A percentile compares a stretch with the other conserved stretches of the same genome.
Conservation (phyloP, 2,888 invertebrate genomes). For the Chalcosyrphus nemorum region DNA sequence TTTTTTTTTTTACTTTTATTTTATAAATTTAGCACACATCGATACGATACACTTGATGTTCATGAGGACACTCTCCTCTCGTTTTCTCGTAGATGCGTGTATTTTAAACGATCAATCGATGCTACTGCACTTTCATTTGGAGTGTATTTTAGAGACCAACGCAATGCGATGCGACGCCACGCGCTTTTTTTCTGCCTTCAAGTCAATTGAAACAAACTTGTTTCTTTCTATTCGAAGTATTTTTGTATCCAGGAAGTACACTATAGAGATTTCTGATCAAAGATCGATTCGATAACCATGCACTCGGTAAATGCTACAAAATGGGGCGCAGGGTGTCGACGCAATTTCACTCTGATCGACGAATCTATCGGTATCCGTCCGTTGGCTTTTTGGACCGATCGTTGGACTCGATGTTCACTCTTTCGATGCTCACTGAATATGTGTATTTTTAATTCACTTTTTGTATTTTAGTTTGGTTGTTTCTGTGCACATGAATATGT, state of each 20-base stretch:
- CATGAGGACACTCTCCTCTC: slow-evolving; percentile 13
- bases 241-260: slow-evolving; percentile 73
- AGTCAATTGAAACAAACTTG: slow-evolving; percentile 42
- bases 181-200: slow-evolving; percentile 47
- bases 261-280: slow-evolving; percentile 58
- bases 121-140: slow-evolving; percentile 31
- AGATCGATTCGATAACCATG: slow-evolving; percentile 64
- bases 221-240: slow-evolving; percentile 44
- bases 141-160: slow-evolving; percentile 59
- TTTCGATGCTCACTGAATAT: slow-evolving; percentile 70
- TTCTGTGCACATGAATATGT: slow-evolving; percentile 59
- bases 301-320: slow-evolving; percentile 8
- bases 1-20: slow-evolving; percentile 39
- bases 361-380: slow-evolving; percentile 64
- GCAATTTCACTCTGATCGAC: slow-evolving; percentile 29
- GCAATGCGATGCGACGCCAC: slow-evolving; percentile 63
- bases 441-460: slow-evolving; percentile 71
- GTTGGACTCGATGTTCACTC: slow-evolving; percentile 58
- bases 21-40: slow-evolving; percentile 58
- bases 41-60: slow-evolving; percentile 54
- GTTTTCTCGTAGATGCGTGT: neutral
- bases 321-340: slow-evolving; percentile 4
- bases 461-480: slow-evolving; percentile 24
- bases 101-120: slow-evolving; percentile 12
- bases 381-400: slow-evolving; percentile 68